Base-by-base conservation (phyloP, 2,797 vertebrate species). In the Selene dorsalis region DNA sequence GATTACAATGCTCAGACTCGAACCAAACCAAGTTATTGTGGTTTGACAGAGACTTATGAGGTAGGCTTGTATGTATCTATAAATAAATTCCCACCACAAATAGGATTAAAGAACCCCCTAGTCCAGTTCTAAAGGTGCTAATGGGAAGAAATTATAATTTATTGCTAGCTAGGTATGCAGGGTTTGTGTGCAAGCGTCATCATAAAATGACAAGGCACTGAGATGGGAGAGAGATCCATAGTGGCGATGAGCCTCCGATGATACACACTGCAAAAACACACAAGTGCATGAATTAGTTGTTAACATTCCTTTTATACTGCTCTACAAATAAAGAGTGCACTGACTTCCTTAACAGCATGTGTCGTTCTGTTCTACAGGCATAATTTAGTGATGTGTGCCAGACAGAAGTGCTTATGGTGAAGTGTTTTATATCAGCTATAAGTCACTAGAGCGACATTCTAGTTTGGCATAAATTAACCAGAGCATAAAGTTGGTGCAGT, bases 161-260 rank as follows among this genome's bases (percentile, higher is more conserved):
- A 91, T 85, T 94, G 94, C 91, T 95, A 96, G 94, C 94, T 93
- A 55, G 71, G 80, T 88, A 84, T 89, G 85, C 80, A 82, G 79
- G 62, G 86, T 88, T 90, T 92, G 75, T 91, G 83, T 89, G 86
- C 90, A 84, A 86, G 91, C 83, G 80, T 87, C 69, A 71, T 84
- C 30, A 58, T 84, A 30, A 86, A 77, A 79, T 78, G 76, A 84
- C 62, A 77, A 87, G 80, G 81, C 59, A 82, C 66, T 77, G 72
- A 80, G 55, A 62, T 58, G 7, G 32, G 75, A 73, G 74, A 62
- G 79, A 86, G 75, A 77, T 91, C 95, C 96, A 97, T 97, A 76
- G 79, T 94, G 93, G 81, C 43, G 4, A 84, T 66, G 65, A 91
- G 81, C 69, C 75, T 87, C 77, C 69, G 90, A 80, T 85, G 91